Base-by-base conservation (phyloP, 2,113 vertebrate species). In the Strigops habroptila region DNA sequence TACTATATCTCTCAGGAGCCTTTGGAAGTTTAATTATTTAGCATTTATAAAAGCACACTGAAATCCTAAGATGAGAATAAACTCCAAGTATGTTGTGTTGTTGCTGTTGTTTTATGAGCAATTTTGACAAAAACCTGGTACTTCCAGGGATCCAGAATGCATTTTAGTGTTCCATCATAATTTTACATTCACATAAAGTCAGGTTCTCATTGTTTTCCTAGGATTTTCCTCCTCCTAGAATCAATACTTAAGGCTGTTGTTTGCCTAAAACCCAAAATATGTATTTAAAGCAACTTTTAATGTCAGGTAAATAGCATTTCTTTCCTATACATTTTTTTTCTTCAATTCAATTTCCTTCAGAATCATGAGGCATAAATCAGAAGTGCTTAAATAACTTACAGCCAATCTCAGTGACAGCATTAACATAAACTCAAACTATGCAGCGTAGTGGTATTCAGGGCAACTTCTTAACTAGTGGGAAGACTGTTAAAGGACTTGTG, bases 11-110 rank as follows among this genome's bases (percentile, higher is more conserved):
- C 90, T 74, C 85, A 90, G 87, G 88, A 95, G 63, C 33, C 59
- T 87, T 96, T 75, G 75, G 88, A 90, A 87, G 83, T 83, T 96
- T 93, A 93, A 96, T 95, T 97, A 95, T 96, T 97, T 95, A 92
- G 22, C 43, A 14, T 96, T 94, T 94, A 76, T 90, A 95, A 96
- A 94, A 89, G 33, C 48, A n/a, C 59, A 37, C 41, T 83, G 67
- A 92, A 92, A 88, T 91, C 52, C 86, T 80, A 78, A 74, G 14
- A 74, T 86, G 64, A 92, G 57, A 90, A 88, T 51, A 63, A 97
- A 67, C 46, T 82, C 73, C 35, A 44, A 68, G 48, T 68, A 53
- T 25, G 18, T 69, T 86, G 80, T 77, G 68, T 53, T 88, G 63
- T 60, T 91, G 64, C 86, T 93, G 24, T 67, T 89, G 53, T 51